phyloP scores from a whole-genome alignment of 1,140 invertebrate genomes.

The Tetramorium alpestre region DNA sequence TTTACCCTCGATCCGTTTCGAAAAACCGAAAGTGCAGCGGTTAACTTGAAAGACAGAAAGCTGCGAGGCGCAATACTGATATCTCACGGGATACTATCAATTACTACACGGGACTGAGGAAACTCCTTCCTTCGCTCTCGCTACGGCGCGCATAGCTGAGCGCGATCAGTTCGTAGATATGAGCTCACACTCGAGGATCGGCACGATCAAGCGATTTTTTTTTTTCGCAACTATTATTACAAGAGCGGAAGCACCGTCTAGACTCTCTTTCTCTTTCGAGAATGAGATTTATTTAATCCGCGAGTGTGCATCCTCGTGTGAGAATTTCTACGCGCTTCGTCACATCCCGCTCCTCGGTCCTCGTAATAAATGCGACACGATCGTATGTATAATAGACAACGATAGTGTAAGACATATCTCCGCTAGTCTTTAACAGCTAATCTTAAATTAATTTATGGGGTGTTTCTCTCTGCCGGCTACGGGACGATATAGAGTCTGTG shows the following conservation, averaged over 20 bases:
- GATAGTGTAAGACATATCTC: slow-evolving; percentile 69
- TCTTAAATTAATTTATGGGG: slow-evolving; percentile 75
- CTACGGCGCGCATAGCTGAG: background rate
- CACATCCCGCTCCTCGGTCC: slow-evolving; percentile 1
- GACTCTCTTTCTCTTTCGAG: background rate
- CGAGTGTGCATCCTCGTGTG: slow-evolving; percentile 21
- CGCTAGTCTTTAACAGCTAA: slow-evolving; percentile 74
- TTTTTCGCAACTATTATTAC: slow-evolving; percentile 29
- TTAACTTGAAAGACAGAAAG: slow-evolving; percentile 44
- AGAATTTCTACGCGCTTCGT: slow-evolving; percentile 14
- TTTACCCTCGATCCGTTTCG: slow-evolving; percentile 53
- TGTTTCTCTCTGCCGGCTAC: slow-evolving; percentile 53
- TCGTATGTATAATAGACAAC: slow-evolving; percentile 77
- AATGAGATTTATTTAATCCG: background rate
- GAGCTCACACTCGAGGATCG: slow-evolving; percentile 16
- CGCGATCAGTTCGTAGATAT: slow-evolving; percentile 30
- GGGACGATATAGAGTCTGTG: slow-evolving; percentile 51
- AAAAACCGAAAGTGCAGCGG: slow-evolving; percentile 55
- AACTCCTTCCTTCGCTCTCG: background rate
- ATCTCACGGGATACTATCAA: slow-evolving; percentile 34
- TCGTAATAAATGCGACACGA: slow-evolving; percentile 60
- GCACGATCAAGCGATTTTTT: slow-evolving; percentile 6
- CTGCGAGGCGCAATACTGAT: slow-evolving; percentile 49
- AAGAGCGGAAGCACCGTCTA: slow-evolving; percentile 63
- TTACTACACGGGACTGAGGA: slow-evolving; percentile 40